phyloP scores from a whole-genome alignment of 2,113 vertebrate genomes.

The Pterophyllum scalare region DNA sequence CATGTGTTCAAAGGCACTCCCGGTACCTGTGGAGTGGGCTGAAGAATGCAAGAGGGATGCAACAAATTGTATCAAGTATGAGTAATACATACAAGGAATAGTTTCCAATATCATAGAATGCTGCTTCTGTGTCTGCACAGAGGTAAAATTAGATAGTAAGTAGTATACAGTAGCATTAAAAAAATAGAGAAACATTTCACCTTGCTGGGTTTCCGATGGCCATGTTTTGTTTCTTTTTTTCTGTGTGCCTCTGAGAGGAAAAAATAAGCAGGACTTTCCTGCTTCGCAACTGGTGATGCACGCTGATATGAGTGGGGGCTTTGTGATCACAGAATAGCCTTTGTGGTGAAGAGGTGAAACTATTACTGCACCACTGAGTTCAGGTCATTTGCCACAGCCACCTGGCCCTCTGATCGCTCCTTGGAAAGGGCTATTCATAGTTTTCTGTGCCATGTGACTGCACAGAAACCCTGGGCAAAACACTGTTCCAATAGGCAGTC shows the following conservation, averaged over 20 bases:
- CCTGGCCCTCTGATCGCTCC: slow-evolving; percentile 54
- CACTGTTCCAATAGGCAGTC: not conserved
- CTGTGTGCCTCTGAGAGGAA: slow-evolving; percentile 23
- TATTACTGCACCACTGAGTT: slow-evolving; percentile 63
- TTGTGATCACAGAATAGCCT: slow-evolving; percentile 64
- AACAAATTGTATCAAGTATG: slow-evolving; percentile 21
- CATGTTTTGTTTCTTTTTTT: not conserved
- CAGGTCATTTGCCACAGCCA: slow-evolving; percentile 67
- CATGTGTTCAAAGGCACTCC: slow-evolving; percentile 33
- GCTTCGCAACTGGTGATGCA: slow-evolving; percentile 60
- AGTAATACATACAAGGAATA: slow-evolving; percentile 16
- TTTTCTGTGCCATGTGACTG: slow-evolving; percentile 14
- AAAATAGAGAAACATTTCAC: slow-evolving; percentile 48
- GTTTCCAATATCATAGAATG: slow-evolving; percentile 30
- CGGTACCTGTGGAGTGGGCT: slow-evolving; percentile 7
- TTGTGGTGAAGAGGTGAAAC: slow-evolving; percentile 69
- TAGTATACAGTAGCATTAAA: slow-evolving; percentile 36
- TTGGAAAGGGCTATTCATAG: slow-evolving; percentile 23
- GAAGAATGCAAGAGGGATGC: slow-evolving; percentile 1
- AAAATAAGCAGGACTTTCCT: slow-evolving; percentile 54
- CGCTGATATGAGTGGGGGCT: slow-evolving; percentile 64
- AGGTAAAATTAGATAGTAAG: not conserved
- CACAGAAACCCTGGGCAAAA: not conserved
- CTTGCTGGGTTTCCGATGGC: slow-evolving; percentile 46
- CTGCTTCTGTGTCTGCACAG: not conserved